These are phyloP conservation scores for Acleris cristana DNA, from an alignment of 2,888 invertebrate species.

Conservation along the genomic window DNA sequence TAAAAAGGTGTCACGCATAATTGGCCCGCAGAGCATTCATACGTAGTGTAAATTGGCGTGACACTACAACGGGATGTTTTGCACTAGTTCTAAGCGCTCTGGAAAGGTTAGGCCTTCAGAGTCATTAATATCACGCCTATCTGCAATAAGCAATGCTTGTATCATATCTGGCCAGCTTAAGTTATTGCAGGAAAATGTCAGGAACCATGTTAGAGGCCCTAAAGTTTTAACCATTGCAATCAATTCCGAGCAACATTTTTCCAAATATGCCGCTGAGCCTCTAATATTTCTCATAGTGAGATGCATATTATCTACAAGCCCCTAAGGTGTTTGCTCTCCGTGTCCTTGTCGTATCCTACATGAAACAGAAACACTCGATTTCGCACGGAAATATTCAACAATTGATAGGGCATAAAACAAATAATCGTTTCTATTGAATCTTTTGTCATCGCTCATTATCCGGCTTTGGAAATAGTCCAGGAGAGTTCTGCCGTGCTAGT, in stretches of 20 bases:
- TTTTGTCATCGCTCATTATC: conserved; percentile 41
- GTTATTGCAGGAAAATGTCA: conserved; percentile 49
- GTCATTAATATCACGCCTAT: conserved; percentile 38
- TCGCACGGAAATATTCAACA: conserved; percentile 46
- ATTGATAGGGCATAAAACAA: conserved; percentile 53
- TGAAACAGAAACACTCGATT: conserved; percentile 48
- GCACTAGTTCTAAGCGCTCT: conserved; percentile 34
- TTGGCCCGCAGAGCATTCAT: conserved; percentile 47
- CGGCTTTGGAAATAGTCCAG: conserved; percentile 45
- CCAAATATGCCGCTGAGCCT: conserved; percentile 50
- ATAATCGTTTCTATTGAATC: conserved; percentile 46
- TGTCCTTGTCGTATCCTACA: conserved; percentile 45
- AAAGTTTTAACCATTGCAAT: conserved; percentile 51
- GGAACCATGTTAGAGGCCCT: conserved; percentile 53
- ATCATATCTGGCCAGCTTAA: conserved; percentile 52
- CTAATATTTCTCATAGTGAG: conserved; percentile 52
- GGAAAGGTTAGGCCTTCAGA: conserved; percentile 35
- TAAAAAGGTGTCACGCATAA: too few species aligned
- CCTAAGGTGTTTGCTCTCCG: conserved; percentile 40
- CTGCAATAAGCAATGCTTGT: conserved; percentile 52
- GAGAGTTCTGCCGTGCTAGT: too few species aligned
- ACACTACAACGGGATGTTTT: conserved; percentile 39
- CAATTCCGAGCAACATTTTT: conserved; percentile 47
- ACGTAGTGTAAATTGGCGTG: conserved; percentile 46
- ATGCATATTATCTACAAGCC: conserved; percentile 49